Evolutionary conservation across 2,797 vertebrate genomes (phyloP).

Genomic region (Pyrocephalus nanus): DNA sequence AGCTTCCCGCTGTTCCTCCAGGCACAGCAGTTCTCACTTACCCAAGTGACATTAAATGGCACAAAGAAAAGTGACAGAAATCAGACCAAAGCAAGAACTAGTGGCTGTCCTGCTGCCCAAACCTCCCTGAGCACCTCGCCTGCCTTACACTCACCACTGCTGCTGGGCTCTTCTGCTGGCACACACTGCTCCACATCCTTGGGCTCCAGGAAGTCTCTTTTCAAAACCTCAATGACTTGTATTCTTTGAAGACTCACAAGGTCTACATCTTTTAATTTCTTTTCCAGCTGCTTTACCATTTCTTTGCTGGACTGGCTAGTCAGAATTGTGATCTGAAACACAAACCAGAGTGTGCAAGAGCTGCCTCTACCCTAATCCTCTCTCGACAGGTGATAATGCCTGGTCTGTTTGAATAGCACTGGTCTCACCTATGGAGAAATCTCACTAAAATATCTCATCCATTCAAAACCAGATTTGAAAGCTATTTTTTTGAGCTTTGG

Average conservation of each 20-base stretch:
- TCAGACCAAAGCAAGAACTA: neutral
- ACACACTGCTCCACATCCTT: conserved; percentile 48
- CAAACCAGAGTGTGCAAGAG: neutral
- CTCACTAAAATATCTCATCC: neutral
- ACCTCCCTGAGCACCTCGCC: neutral
- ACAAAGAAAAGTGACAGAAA: neutral
- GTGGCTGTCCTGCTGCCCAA: neutral
- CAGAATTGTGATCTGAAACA: conserved; percentile 86
- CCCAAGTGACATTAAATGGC: neutral
- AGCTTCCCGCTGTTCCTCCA: neutral
- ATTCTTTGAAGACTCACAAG: conserved; percentile 82
- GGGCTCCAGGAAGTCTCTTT: conserved; percentile 31
- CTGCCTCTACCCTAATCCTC: neutral
- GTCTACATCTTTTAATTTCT: conserved; percentile 81
- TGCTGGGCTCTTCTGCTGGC: conserved; percentile 59
- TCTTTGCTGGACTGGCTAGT: conserved; percentile 81
- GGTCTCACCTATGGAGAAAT: neutral
- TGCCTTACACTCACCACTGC: conserved; percentile 74
- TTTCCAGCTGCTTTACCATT: conserved; percentile 81
- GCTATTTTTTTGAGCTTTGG: neutral
- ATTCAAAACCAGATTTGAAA: neutral
- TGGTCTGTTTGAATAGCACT: neutral
- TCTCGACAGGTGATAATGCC: neutral
- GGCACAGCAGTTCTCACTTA: neutral
- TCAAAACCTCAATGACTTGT: conserved; percentile 82